These are phyloP conservation scores for Pachliopta kotzebuea DNA, from an alignment of 2,888 invertebrate species.

Conservation along the genomic window DNA sequence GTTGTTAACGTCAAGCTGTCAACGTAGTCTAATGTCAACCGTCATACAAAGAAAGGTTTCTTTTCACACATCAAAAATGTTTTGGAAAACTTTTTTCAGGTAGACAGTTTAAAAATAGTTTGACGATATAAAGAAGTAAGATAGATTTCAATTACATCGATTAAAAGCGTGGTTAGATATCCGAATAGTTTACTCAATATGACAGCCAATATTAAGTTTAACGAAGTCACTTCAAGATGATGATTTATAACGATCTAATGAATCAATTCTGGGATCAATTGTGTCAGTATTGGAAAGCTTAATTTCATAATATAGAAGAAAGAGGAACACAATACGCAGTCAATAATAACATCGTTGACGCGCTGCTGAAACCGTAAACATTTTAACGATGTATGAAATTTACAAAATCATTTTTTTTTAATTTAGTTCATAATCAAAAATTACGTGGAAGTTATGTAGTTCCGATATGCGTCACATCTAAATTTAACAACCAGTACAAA, in stretches of 20 bases:
- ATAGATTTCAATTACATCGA: no score
- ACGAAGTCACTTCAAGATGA: no score
- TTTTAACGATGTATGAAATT: slow-evolving; percentile 10
- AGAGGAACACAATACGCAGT: neutral
- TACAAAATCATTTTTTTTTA: slow-evolving; percentile 5
- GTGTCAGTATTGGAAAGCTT: slow-evolving; percentile 12
- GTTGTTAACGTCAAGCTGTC: no score
- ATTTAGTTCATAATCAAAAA: slow-evolving; percentile 27
- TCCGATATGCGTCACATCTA: slow-evolving; percentile 20
- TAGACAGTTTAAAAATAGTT: no score
- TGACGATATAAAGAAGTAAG: no score
- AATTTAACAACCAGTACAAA: slow-evolving; percentile 13
- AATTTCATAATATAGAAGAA: slow-evolving; percentile 10
- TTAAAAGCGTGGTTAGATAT: no score
- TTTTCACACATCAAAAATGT: no score
- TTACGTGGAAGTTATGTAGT: slow-evolving; percentile 14
- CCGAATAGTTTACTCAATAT: no score
- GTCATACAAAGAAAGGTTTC: no score
- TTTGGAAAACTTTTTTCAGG: no score
- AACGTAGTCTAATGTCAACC: no score
- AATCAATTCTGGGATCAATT: slow-evolving; percentile 11
- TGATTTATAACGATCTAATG: slow-evolving; percentile 1
- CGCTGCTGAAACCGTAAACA: slow-evolving; percentile 14
- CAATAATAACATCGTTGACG: neutral
- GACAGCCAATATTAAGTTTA: no score